Percentiles rank a stretch among this genome's conserved stretches.
Conservation (phyloP, 2,797 vertebrate genomes). For the Peromyscus nudipes region DNA sequence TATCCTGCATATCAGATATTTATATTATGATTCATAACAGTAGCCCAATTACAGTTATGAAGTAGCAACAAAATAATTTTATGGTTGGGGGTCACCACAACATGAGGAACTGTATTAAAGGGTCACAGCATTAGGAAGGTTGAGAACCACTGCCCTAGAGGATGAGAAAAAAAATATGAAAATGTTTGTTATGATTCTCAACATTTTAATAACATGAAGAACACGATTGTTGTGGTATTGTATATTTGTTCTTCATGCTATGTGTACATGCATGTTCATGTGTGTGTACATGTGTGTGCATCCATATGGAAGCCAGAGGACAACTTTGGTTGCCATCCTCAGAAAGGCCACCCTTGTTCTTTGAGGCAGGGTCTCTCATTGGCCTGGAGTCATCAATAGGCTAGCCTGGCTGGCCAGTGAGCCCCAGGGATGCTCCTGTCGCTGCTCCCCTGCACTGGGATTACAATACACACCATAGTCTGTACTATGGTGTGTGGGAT, state of each 20-base stretch:
- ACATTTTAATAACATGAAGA: background rate
- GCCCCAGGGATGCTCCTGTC: background rate
- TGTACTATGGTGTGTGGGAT: background rate
- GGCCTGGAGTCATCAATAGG: background rate
- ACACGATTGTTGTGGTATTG: background rate
- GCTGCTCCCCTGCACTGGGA: background rate
- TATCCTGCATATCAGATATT: background rate
- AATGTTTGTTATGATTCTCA: background rate
- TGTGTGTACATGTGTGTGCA: background rate
- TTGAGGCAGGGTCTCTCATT: background rate
- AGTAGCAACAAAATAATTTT: background rate
- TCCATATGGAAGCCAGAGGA: background rate
- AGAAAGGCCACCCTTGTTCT: background rate
- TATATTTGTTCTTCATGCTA: background rate
- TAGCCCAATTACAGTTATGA: background rate
- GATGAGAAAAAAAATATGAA: background rate
- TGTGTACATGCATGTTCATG: background rate
- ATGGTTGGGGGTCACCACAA: background rate
- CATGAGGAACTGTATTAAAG: background rate
- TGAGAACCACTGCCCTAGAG: background rate
- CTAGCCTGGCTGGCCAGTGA: background rate
- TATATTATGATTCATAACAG: background rate
- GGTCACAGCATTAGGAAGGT: background rate
- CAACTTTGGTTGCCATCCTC: background rate
- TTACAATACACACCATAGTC: background rate